These are phyloP conservation scores for Bubalus kerabau DNA, from an alignment of 2,113 vertebrate genomes.

Conservation along the genomic window DNA sequence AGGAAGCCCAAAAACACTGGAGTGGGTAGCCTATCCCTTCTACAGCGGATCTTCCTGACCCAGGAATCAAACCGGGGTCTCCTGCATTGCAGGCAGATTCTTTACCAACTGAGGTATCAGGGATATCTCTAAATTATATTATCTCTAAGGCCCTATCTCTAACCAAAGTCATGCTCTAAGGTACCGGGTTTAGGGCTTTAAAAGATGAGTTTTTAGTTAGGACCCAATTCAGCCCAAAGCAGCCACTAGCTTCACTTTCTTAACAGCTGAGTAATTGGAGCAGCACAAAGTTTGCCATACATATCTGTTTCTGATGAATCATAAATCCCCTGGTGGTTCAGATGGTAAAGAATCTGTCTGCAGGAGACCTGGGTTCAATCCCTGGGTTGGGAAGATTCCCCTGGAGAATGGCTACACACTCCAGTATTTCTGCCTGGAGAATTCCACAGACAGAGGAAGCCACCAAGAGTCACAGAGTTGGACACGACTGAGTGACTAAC, in stretches of 20 bases:
- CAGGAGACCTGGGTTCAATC: not conserved
- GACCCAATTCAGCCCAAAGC: not conserved
- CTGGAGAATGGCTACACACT: not conserved
- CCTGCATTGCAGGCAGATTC: not conserved
- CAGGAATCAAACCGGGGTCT: not conserved
- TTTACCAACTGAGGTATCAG: not conserved
- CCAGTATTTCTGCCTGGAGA: not conserved
- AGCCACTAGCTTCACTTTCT: not conserved
- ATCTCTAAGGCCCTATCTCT: not conserved
- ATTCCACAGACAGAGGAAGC: not conserved
- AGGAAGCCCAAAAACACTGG: not conserved
- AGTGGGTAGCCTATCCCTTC: not conserved
- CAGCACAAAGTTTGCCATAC: not conserved
- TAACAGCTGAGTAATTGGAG: not conserved
- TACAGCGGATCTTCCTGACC: not conserved
- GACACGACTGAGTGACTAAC: too few species aligned
- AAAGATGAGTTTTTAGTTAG: not conserved
- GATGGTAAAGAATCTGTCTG: not conserved
- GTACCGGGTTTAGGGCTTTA: not conserved
- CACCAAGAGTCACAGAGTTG: too few species aligned
- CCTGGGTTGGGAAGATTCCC: not conserved
- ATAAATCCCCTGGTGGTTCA: not conserved
- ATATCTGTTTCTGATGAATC: not conserved
- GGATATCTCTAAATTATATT: not conserved
- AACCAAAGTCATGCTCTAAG: not conserved